Evolutionary conservation across 2,113 vertebrate genomes (phyloP).

Genomic region (Boulengerochromis microlepis): DNA sequence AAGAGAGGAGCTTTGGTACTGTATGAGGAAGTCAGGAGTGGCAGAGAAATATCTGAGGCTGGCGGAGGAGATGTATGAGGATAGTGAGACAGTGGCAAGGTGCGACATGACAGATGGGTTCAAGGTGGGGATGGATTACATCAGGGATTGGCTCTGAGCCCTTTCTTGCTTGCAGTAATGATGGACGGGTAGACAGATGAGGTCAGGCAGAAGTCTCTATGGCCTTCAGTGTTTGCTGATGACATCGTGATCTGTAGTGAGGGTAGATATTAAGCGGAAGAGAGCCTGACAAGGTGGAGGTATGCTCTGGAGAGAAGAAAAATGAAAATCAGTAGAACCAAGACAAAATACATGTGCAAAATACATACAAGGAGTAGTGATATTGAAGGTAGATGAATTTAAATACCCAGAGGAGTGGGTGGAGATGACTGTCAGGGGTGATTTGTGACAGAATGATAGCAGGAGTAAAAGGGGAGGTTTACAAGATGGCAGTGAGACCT

Average conservation of each 20-base stretch:
- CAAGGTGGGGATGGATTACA: not conserved
- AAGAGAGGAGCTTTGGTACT: not conserved
- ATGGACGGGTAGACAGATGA: not conserved
- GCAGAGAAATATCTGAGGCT: not conserved
- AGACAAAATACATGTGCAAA: not conserved
- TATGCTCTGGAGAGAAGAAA: not conserved
- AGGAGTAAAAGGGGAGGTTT: not conserved
- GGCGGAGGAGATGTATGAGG: not conserved
- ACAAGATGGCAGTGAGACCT: not conserved
- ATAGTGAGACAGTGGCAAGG: not conserved
- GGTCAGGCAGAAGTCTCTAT: not conserved
- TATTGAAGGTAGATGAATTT: not conserved
- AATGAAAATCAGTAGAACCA: not conserved
- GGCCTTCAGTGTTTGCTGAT: not conserved
- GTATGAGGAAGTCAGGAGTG: not conserved
- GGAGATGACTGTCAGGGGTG: not conserved
- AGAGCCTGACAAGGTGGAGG: not conserved
- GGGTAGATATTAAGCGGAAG: not conserved
- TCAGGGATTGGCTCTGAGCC: not conserved
- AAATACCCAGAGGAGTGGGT: not conserved
- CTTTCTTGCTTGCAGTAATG: not conserved
- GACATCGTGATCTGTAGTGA: not conserved
- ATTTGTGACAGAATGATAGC: not conserved
- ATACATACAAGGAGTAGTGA: not conserved
- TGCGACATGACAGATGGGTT: not conserved